A percentile compares a stretch with the other conserved stretches of the same genome.
phyloP scores from a whole-genome alignment of 2,797 vertebrate species.

The Crenichthys baileyi region DNA sequence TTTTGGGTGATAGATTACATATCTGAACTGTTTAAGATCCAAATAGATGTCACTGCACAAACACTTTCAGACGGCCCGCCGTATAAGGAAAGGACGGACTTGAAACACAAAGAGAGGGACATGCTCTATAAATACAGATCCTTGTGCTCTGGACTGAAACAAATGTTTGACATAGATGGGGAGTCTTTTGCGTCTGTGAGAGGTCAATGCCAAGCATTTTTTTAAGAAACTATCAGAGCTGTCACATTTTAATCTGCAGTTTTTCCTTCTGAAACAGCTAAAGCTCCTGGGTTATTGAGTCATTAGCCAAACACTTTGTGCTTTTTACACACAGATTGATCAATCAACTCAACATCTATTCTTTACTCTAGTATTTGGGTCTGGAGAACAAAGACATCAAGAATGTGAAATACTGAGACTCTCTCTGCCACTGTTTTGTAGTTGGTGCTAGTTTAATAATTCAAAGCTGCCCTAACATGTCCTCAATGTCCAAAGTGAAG shows the following conservation, averaged over 20 bases:
- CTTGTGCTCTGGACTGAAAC: conserved; percentile 12
- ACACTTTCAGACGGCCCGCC: conserved; percentile 25
- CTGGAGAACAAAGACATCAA: neutral
- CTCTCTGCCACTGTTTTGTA: neutral
- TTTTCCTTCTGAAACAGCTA: neutral
- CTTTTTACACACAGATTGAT: neutral
- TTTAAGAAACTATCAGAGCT: neutral
- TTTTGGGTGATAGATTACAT: conserved; percentile 14
- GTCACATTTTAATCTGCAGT: neutral
- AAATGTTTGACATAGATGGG: neutral
- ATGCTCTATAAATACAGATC: conserved; percentile 4
- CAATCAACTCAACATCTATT: neutral
- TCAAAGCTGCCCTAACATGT: no score
- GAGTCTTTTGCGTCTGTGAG: neutral
- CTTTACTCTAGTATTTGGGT: neutral
- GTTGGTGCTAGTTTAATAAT: no score
- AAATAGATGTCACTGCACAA: conserved; percentile 25
- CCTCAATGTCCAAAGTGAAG: no score
- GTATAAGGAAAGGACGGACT: conserved; percentile 38
- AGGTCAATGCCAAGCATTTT: conserved; percentile 22
- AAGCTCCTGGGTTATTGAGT: neutral
- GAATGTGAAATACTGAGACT: no score
- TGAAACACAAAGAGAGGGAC: conserved; percentile 7
- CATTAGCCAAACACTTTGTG: neutral
- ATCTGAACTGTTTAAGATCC: conserved; percentile 24